Percentiles rank a stretch among this genome's conserved stretches.
These are phyloP conservation scores for Gorsachius goisagi DNA, from an alignment of 2,113 vertebrate genomes.

Conservation along the genomic window DNA sequence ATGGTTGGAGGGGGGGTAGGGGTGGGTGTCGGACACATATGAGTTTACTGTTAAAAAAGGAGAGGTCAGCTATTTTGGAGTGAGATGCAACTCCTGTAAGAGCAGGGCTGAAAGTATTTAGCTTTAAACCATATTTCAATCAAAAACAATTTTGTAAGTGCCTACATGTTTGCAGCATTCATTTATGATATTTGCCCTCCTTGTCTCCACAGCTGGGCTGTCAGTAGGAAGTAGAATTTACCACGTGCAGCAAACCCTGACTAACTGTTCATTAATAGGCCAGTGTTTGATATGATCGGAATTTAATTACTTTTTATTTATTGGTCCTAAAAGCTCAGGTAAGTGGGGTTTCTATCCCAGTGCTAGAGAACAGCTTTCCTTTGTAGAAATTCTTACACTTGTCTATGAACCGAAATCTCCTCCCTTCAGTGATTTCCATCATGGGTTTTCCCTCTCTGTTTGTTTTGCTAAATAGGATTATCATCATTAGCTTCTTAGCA, in stretches of 20 bases:
- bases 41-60: not conserved
- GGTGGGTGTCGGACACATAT: too few species aligned
- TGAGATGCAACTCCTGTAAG: not conserved
- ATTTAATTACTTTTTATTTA: not conserved
- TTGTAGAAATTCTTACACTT: not conserved
- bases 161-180: not conserved
- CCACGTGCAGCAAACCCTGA: not conserved
- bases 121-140: not conserved
- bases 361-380: not conserved
- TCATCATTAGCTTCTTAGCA: conserved; percentile 30
- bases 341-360: not conserved
- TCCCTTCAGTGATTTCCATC: not conserved
- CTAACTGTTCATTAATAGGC: not conserved
- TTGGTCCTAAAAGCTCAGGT: not conserved
- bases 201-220: not conserved
- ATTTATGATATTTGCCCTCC: not conserved
- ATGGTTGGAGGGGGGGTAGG: accelerated
- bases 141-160: not conserved
- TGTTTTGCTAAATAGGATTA: conserved; percentile 33
- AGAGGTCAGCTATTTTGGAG: not conserved
- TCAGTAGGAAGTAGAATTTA: not conserved
- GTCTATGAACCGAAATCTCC: not conserved
- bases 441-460: not conserved
- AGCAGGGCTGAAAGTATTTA: not conserved
- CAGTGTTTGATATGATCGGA: not conserved